Evolutionary conservation across 1,140 invertebrate species (phyloP), one percentile per base, ranked within the genome.

Genomic region (Bombus consobrinus): DNA sequence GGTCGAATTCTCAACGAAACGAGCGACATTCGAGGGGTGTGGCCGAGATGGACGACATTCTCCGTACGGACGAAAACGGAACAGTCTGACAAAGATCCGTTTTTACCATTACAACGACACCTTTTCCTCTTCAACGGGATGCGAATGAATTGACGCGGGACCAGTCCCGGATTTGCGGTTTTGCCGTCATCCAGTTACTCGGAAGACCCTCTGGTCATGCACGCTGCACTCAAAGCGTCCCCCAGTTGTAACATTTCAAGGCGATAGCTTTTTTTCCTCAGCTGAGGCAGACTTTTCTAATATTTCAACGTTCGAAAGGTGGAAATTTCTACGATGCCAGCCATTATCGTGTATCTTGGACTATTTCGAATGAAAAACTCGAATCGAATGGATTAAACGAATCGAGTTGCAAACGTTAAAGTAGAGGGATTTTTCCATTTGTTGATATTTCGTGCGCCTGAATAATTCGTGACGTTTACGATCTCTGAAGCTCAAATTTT

Each of bases 81-180:
- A 68, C 28, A 57, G 68, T 39, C 57, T 77, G 87, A 87, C 69
- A 88, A 86, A 90, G 69, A 43, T 37, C 18, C 69, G 57, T 72
- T 88, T 87, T 85, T 81, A 13, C 53, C 47, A 34, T 64, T 85
- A 18, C 64, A 57, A 71, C 62, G 57, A 43, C 53, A 41, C 28
- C 66, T 53, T 81, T 88, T 77, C 80, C 72, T 68, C 28, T 59
- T 41, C 37, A n/a, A 18, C 28, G 18, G 15, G 12, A 15, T 18
- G n/a, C 13, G 3, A 37, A 57, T 32, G 77, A 83, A 87, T 84
- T 43, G 75, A 74, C 76, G 74, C 25, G 32, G 25, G n/a, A 69
- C 76, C 41, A 25, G 41, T 57, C n/a, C 37, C 47, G 47, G 62
- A 69, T 79, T 34, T 41, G 39, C 18, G 66, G 64, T 78, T 43